Base-by-base conservation (phyloP, 1,140 invertebrate species). In the Platorchestia sp. region DNA sequence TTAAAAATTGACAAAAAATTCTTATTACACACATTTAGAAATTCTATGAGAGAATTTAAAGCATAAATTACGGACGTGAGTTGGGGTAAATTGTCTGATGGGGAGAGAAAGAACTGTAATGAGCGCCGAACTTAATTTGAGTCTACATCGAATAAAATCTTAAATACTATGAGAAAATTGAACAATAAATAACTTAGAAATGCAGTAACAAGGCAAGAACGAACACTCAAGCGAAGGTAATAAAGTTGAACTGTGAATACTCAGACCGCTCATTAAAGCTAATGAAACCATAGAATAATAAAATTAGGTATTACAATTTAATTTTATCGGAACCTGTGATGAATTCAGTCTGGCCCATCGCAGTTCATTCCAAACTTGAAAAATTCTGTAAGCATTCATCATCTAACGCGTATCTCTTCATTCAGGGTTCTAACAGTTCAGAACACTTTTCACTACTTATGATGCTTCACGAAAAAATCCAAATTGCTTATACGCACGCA, bases 91-190 rank as follows among this genome's bases (percentile, higher is more conserved):
- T 6, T 40, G 41, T 87, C 7, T 87, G 86, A 42, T 87, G 36
- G 86, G 86, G 7, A 87, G 36, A 7, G 41, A 43, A 27, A 0
- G 5, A 36, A 19, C 41, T 7, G 44, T 42, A 19, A 47, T 19
- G 40, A 45, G 40, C 43, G 40, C 22, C 40, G 43, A 93, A 93
- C 91, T 93, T 93, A 93, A 45, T 93, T 40, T 6, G 44, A 36
- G 7, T 45, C 43, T 93, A 45, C 91, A 93, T 93, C 91, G 91
- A 93, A 93, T 93, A 93, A 93, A 93, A 47, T 47, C 91, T 93
- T 93, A 93, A 93, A 45, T 93, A 93, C 91, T 93, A 93, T 93
- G 91, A 93, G 91, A 93, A 93, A 93, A 93, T 93, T 93, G 91
- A 93, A 93, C 91, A 93, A 93, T 93, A 93, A 93, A 93, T 93